Evolutionary conservation across 2,888 invertebrate genomes (phyloP), one percentile per base, ranked within the genome.

Genomic region (Muschampia plurimacula): DNA sequence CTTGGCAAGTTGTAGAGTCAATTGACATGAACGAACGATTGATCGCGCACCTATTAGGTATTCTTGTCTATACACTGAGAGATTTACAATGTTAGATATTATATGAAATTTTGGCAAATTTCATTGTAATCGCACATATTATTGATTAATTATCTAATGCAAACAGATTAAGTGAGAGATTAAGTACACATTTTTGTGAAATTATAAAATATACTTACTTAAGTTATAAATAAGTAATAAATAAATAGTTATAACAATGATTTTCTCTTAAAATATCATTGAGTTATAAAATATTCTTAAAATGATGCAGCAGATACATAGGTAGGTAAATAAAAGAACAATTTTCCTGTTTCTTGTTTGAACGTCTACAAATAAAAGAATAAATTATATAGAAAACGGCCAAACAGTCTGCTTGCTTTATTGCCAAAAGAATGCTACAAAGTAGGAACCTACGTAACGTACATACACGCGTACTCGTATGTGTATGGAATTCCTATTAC

Each of bases 1-100:
- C 83, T 90, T 88, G 89, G 86, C 88, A 86, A 74, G 65, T 80
- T 79, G 77, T 80, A 77, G 79, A 80, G 82, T 83, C 81, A 86
- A 84, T 85, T 84, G 85, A 85, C 85, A 82, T 79, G 81, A 77
- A 32, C 32, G 32, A n/a, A 74, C 77, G 81, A 85, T 83, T 87
- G 88, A 90, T 90, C 84, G 87, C 88, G 88, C 79, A 79, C 71
- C 72, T 76, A 78, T 2, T 32, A 2, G 74, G 2, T 32, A 4
- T 32, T 63, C 13, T 5, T 15, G 6, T 0, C 72, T 28, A 12
- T 15, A n/a, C 36, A 46, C 59, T 59, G 65, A 59, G 65, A 65
- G 46, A 64, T 49, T 28, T n/a, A 62, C 60, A n/a, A 63, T 39
- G 7, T 6, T 49, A 9, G 2, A 2, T 63, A 62, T 69, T 52